phyloP scores from a whole-genome alignment of 2,888 invertebrate species.

The Pheosia tremula region DNA sequence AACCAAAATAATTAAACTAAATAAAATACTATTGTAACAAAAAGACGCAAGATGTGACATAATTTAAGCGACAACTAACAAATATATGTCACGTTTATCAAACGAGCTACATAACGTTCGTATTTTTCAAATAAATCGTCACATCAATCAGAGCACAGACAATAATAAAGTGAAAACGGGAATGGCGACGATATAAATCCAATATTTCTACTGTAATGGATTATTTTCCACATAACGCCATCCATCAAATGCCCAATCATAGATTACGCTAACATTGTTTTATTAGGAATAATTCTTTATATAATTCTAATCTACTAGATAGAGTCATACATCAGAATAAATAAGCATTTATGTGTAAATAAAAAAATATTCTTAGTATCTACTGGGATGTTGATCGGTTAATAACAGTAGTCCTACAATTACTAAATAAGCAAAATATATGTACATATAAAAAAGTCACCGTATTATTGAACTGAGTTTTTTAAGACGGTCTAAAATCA shows the following conservation, averaged over 20 bases:
- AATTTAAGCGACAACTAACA: background rate
- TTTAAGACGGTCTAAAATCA: no score
- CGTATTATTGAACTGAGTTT: no score
- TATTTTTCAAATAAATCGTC: background rate
- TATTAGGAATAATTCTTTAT: background rate
- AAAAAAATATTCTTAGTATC: no score
- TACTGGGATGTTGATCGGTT: no score
- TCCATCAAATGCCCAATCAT: slow-evolving; percentile 18
- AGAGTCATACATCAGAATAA: no score
- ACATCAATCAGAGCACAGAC: slow-evolving; percentile 19
- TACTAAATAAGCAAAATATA: no score
- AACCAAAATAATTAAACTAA: no score
- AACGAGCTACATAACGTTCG: background rate
- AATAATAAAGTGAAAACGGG: slow-evolving; percentile 8
- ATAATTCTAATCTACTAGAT: background rate
- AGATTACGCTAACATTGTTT: slow-evolving; percentile 14
- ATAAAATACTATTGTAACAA: no score
- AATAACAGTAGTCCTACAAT: no score
- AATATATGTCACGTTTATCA: background rate
- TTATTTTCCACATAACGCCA: slow-evolving; percentile 18
- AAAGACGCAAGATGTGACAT: background rate
- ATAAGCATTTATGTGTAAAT: no score
- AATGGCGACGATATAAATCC: slow-evolving; percentile 18
- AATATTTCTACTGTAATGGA: slow-evolving; percentile 10
- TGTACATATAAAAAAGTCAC: no score